Conservation (phyloP, 2,888 invertebrate species). For the Syrista parreyssii region DNA sequence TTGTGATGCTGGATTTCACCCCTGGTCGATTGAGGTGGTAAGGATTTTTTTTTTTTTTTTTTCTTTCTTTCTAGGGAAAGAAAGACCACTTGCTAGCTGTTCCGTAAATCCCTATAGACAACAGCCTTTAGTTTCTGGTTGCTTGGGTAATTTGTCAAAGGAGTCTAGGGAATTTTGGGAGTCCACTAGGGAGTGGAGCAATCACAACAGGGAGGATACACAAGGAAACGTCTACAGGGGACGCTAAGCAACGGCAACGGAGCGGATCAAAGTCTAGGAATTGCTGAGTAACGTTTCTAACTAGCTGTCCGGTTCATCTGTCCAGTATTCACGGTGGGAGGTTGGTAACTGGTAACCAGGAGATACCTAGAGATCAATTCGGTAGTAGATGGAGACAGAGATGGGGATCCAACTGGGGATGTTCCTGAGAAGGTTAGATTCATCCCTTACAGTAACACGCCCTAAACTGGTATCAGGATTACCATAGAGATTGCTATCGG, state of each 20-base stretch:
- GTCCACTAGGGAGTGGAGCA: too few species aligned
- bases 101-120: background rate
- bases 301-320: background rate
- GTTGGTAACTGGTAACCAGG: background rate
- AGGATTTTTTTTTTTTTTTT: too few species aligned
- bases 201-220: background rate
- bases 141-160: background rate
- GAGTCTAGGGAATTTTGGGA: background rate
- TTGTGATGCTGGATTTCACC: background rate
- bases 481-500: constrained; percentile 51
- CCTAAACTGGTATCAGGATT: constrained; percentile 54
- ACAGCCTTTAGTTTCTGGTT: background rate
- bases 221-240: background rate
- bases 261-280: background rate
- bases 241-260: background rate
- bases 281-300: background rate
- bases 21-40: background rate
- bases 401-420: background rate
- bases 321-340: background rate
- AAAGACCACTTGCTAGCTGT: background rate
- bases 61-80: too few species aligned
- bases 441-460: constrained; percentile 34
- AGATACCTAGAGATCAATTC: background rate
- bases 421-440: background rate
- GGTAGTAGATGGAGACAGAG: background rate